Conservation (phyloP, 2,797 vertebrate genomes). For the Miopithecus talapoin region DNA sequence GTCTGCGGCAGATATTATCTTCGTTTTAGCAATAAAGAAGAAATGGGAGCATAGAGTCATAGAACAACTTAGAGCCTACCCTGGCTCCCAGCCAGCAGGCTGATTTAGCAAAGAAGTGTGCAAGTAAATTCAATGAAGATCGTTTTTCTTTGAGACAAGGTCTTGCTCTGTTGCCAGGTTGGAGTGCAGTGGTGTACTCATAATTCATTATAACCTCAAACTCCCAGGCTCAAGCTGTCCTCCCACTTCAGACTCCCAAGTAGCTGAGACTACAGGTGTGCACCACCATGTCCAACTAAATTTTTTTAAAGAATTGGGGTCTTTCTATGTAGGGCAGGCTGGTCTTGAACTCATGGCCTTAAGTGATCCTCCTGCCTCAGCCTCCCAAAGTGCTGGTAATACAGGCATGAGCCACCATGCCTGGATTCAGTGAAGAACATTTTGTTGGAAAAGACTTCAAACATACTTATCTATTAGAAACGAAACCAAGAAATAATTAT, state of each 20-base stretch:
- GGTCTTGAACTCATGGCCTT: background rate
- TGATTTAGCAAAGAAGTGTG: slow-evolving; percentile 7
- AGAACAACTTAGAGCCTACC: background rate
- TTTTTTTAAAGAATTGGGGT: background rate
- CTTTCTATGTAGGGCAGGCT: background rate
- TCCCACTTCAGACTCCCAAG: background rate
- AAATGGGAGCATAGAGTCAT: background rate
- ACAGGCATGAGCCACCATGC: background rate
- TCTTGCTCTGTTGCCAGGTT: background rate
- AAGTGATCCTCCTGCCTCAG: background rate
- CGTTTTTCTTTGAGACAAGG: background rate
- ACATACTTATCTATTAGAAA: background rate
- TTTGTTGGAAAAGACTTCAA: slow-evolving; percentile 1
- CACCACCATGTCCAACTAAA: background rate
- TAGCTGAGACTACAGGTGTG: background rate
- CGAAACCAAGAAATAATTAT: background rate
- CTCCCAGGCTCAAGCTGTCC: background rate
- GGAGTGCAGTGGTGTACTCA: background rate
- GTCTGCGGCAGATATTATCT: background rate
- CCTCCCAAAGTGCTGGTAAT: background rate
- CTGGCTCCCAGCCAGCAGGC: background rate
- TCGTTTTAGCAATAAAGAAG: slow-evolving; percentile 15
- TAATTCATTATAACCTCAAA: background rate
- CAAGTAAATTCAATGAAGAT: background rate
- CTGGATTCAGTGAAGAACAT: background rate